Evolutionary conservation across 2,888 invertebrate species (phyloP), one percentile per base, ranked within the genome.

Genomic region (Osmoderma eremita): DNA sequence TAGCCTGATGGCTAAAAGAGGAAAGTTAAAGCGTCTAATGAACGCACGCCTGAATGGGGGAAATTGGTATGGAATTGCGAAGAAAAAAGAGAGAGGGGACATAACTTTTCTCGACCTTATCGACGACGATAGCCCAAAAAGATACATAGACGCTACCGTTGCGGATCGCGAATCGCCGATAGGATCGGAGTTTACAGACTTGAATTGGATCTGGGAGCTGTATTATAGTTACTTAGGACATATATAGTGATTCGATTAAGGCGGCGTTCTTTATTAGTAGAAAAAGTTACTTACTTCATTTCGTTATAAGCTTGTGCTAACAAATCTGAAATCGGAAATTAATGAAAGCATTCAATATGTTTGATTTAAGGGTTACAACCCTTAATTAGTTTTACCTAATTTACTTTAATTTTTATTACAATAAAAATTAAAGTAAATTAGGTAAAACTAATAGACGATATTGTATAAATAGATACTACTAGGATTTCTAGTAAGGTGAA

Each of bases 11-110:
- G 53, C 38, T 20, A 18, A 17, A 36, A 20, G 38, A 53, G 38
- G 53, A 53, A 53, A 53, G 53, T 53, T 53, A 18, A 53, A 17
- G 38, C 53, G 18, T 53, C 38, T 53, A 53, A 53, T 53, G 53
- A 53, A 39, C 38, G 38, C 53, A 39, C 53, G 53, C n/a, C 12
- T 15, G 17, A 10, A 30, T 10, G 5, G 30, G 30, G 10, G 30
- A 30, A 30, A 30, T 30, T 10, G 30, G 30, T 8, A 30, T 10
- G 30, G 30, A 30, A 30, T 30, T 30, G 49, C 49, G 53, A 42
- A 17, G 38, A 53, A 36, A 36, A 53, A 38, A 53, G 36, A 51
- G 30, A 51, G 30, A 30, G 30, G 30, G 1, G 30, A 30, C 30
- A 30, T 51, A 51, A 51, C 30, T 30, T 51, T 30, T 30, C 17